A percentile compares a stretch with the other conserved stretches of the same genome.
phyloP scores from a whole-genome alignment of 2,113 vertebrate genomes.

The Corythornis madagascariensis region DNA sequence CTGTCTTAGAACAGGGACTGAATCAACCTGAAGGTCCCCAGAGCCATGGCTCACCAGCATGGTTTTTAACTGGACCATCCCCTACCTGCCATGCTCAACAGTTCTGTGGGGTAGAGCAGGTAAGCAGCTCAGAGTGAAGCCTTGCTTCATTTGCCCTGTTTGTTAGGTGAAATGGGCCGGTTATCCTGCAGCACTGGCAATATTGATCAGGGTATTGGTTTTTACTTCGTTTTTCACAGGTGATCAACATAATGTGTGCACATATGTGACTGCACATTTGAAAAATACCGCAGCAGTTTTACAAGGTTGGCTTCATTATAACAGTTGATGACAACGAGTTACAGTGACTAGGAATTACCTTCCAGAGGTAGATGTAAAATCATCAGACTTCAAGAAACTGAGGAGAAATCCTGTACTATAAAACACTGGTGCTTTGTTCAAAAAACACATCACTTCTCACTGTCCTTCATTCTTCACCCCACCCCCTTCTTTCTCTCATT shows the following conservation, averaged over 20 bases:
- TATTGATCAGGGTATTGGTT: neutral
- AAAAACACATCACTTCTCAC: neutral
- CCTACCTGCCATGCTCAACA: neutral
- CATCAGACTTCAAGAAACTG: neutral
- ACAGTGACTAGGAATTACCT: neutral
- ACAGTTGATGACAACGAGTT: neutral
- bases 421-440: neutral
- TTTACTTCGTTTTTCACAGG: neutral
- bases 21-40: neutral
- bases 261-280: neutral
- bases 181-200: neutral
- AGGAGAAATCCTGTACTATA: neutral
- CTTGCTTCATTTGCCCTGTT: neutral
- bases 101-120: neutral
- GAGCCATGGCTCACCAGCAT: neutral
- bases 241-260: neutral
- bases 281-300: neutral
- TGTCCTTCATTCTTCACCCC: neutral
- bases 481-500: neutral
- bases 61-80: neutral
- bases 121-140: neutral
- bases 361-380: neutral
- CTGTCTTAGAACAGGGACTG: neutral
- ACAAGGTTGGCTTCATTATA: neutral
- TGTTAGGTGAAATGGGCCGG: neutral